A percentile compares a stretch with the other conserved stretches of the same genome.
Evolutionary conservation across 1,140 invertebrate genomes (phyloP).

Genomic region (Bicyclus anynana): DNA sequence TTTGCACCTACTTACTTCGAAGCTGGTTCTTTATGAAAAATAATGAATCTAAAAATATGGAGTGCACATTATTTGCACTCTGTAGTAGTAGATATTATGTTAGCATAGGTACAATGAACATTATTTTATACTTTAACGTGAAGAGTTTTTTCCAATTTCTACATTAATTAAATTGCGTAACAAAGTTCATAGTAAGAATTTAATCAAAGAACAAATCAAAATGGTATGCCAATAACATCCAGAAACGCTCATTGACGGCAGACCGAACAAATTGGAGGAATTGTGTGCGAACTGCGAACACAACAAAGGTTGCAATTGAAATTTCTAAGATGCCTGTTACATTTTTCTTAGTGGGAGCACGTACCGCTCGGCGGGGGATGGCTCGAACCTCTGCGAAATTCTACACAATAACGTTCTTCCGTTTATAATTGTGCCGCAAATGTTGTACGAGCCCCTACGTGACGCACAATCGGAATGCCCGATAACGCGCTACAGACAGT

Average conservation of each 20-base stretch:
- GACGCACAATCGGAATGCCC: conserved; percentile 41
- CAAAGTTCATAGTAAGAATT: conserved; percentile 41
- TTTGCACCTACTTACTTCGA: too few species aligned
- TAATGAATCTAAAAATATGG: too few species aligned
- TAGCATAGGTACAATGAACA: background rate
- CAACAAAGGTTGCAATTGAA: conserved; percentile 70
- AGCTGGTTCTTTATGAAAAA: too few species aligned
- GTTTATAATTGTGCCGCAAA: conserved; percentile 60
- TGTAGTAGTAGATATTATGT: too few species aligned
- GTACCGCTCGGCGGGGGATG: conserved; percentile 57
- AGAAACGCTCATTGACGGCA: conserved; percentile 55
- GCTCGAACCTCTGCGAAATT: conserved; percentile 43
- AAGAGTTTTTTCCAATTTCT: too few species aligned
- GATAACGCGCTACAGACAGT: conserved; percentile 21
- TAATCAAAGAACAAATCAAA: conserved; percentile 60
- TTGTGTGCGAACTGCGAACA: conserved; percentile 55
- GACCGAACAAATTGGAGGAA: conserved; percentile 64
- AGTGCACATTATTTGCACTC: too few species aligned
- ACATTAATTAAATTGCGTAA: too few species aligned
- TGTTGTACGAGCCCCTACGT: conserved; percentile 47
- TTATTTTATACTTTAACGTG: background rate
- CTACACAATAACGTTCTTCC: conserved; percentile 54
- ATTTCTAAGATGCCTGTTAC: conserved; percentile 69
- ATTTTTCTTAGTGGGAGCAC: conserved; percentile 68
- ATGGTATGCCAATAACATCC: conserved; percentile 65